Conservation (phyloP, 2,113 vertebrate species). For the Pristiophorus japonicus region DNA sequence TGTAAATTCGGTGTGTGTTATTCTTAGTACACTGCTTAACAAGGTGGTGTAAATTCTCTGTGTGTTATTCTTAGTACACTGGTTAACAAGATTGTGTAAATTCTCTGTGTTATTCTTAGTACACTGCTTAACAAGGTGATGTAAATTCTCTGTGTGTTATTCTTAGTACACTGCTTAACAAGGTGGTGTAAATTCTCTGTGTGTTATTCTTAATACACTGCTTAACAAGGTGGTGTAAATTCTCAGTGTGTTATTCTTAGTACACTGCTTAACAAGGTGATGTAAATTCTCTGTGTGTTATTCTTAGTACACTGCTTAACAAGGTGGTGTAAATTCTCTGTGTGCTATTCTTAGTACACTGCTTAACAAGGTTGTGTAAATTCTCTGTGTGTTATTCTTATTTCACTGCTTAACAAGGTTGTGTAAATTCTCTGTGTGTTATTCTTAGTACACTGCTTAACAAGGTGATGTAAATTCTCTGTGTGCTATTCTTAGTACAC, state of each 20-base stretch:
- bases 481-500: background rate
- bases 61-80: background rate
- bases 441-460: background rate
- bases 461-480: background rate
- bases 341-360: background rate
- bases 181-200: background rate
- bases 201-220: background rate
- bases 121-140: background rate
- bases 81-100: background rate
- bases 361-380: background rate
- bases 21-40: background rate
- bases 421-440: background rate
- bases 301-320: background rate
- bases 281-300: background rate
- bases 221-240: background rate
- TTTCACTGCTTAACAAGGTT: background rate
- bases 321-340: background rate
- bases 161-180: background rate
- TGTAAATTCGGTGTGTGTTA: background rate
- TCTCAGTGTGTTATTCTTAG: background rate
- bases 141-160: background rate
- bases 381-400: background rate
- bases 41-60: background rate
- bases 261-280: background rate
- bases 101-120: background rate